phyloP scores from a whole-genome alignment of 2,797 vertebrate genomes.

The Malurus splendens region DNA sequence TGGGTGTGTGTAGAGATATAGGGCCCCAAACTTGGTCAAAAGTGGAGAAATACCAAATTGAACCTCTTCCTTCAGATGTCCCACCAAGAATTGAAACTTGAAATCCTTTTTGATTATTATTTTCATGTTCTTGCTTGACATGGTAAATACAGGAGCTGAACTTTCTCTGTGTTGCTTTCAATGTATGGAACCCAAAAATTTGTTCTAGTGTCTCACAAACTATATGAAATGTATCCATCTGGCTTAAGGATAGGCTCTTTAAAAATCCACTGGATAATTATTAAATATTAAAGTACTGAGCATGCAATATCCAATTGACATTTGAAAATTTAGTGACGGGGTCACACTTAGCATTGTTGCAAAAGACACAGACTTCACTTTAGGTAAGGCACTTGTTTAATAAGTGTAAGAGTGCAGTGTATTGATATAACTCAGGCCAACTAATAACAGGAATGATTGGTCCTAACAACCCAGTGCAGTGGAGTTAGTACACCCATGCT shows the following conservation, averaged over 20 bases:
- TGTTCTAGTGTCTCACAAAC: not conserved
- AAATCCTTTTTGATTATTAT: not conserved
- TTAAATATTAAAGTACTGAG: rapidly evolving
- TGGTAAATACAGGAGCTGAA: not conserved
- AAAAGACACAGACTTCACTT: not conserved
- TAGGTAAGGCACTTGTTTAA: not conserved
- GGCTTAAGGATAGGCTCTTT: not conserved
- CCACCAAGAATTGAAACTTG: not conserved
- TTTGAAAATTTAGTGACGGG: not conserved
- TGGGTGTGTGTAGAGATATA: not conserved
- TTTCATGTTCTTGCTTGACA: not conserved
- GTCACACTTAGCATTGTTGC: not conserved
- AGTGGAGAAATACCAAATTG: not conserved
- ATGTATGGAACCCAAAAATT: not conserved
- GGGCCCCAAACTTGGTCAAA: not conserved
- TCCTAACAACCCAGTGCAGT: not conserved
- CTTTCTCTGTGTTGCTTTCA: not conserved
- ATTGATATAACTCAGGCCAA: not conserved
- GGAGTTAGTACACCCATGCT: not conserved
- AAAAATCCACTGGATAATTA: not conserved
- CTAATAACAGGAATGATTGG: not conserved
- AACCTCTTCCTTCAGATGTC: not conserved
- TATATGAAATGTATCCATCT: not conserved
- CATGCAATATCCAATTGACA: not conserved
- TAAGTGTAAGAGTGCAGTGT: not conserved